phyloP scores from a whole-genome alignment of 2,113 vertebrate species.

The Sclerurus mexicanus region DNA sequence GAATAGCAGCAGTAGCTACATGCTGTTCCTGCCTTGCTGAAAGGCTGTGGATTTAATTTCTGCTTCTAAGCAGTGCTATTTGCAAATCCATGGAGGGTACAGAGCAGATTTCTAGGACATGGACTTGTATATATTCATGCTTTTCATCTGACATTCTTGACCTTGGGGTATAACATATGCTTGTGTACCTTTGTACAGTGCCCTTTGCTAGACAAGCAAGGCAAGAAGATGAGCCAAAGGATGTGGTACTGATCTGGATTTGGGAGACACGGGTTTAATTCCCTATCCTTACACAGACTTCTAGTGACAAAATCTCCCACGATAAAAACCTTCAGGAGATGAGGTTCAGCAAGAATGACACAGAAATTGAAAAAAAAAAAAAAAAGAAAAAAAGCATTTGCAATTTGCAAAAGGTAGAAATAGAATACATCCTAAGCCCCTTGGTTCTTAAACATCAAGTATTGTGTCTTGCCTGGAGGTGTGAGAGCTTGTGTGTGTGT shows the following conservation, averaged over 20 bases:
- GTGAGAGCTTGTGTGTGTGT: not conserved
- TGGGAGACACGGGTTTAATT: not conserved
- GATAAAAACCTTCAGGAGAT: constrained; percentile 16
- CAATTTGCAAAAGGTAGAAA: constrained; percentile 8
- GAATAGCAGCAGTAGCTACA: not conserved
- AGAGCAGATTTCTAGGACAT: constrained; percentile 22
- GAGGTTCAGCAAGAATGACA: not conserved
- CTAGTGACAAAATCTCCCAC: not conserved
- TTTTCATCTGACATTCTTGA: not conserved
- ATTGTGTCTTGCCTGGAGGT: not conserved
- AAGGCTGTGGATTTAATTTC: constrained; percentile 33
- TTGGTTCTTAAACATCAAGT: not conserved
- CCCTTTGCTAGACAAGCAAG: not conserved
- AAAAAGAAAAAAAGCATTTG: not conserved
- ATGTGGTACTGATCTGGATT: constrained; percentile 27
- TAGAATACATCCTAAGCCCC: not conserved
- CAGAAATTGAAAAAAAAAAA: not conserved
- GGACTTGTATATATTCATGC: constrained; percentile 4
- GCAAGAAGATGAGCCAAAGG: not conserved
- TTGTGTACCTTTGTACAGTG: not conserved
- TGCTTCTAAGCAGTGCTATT: constrained; percentile 17
- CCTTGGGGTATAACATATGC: constrained; percentile 9
- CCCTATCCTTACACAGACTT: not conserved
- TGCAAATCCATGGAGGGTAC: constrained; percentile 25
- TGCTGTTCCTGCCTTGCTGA: constrained; percentile 1